These are phyloP conservation scores for Sebastes vulpes DNA, from an alignment of 2,797 vertebrate genomes.

Conservation along the genomic window DNA sequence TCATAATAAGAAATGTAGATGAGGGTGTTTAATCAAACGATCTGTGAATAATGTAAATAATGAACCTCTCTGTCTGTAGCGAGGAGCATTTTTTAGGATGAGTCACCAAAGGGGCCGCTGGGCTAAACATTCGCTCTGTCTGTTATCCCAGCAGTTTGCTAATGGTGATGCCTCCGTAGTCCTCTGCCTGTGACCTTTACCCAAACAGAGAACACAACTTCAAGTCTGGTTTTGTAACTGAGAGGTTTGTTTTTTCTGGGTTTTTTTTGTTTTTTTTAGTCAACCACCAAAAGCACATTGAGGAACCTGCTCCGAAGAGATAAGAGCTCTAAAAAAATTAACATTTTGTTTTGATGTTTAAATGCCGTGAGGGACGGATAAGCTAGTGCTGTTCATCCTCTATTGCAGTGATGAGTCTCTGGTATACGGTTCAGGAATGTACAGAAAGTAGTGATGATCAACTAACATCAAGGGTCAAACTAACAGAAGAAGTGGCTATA, in stretches of 20 bases:
- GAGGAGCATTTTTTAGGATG: slow-evolving; percentile 3
- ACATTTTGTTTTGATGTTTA: slow-evolving; percentile 27
- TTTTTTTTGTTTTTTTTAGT: background rate
- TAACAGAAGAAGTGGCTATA: background rate
- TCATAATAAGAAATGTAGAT: background rate
- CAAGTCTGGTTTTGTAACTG: slow-evolving; percentile 6
- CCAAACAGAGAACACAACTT: slow-evolving; percentile 17
- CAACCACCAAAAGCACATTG: background rate
- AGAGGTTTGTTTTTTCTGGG: background rate
- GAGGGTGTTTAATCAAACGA: background rate
- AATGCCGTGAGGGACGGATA: slow-evolving; percentile 4
- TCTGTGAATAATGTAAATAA: background rate
- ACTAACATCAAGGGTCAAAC: background rate
- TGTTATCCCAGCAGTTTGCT: slow-evolving; percentile 36
- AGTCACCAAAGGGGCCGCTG: slow-evolving; percentile 41
- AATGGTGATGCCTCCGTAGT: background rate
- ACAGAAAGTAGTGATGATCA: background rate
- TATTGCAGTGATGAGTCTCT: background rate
- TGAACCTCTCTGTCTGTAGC: background rate
- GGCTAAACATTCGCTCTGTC: slow-evolving; percentile 38
- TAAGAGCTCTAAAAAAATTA: background rate
- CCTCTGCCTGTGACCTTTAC: slow-evolving; percentile 57
- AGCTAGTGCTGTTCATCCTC: background rate
- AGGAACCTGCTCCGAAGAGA: slow-evolving; percentile 39
- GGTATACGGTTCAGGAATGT: background rate